Base-by-base conservation (phyloP, 1,140 invertebrate species). In the Sycophaga agraensis region DNA sequence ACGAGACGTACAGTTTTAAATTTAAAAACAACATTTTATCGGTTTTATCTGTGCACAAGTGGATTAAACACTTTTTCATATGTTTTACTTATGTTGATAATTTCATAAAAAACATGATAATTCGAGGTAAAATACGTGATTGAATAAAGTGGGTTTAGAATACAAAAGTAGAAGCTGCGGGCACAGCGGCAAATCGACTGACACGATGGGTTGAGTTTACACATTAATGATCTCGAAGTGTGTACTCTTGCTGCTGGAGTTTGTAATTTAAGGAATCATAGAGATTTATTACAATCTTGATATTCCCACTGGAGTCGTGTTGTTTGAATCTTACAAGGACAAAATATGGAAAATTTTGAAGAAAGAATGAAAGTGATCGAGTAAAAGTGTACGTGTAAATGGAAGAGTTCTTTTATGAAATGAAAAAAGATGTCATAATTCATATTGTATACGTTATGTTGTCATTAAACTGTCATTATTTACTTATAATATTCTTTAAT, bases 391-490 rank as follows among this genome's bases (percentile, higher is more conserved):
- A 61, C n/a, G 45, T 49, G 35, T 42, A 45, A 56, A 43, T 43
- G 43, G 21, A 49, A 40, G 5, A 34, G 22, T 49, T 55, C 43
- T 55, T 61, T 61, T 55, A 55, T n/a, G 43, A 37, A 55, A 12
- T 14, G 35, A 50, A 43, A 31, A 50, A 53, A 53, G 40, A 48
- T 50, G 37, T 62, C 51, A 67, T 65, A 67, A 70, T 65, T 65
- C 66, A 65, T 60, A 68, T 65, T 73, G 64, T 74, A 67, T 50
- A 70, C 58, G 56, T 72, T 72, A 67, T 49, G 69, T 72, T 71
- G 68, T 67, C 67, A 74, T 73, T 74, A 73, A 72, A 74, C 53
- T 72, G 55, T 63, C 50, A 72, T 73, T 72, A 73, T 74, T 74
- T 74, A 68, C 64, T 48, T 72, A 70, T 66, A 57, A 22, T 56